phyloP scores from a whole-genome alignment of 2,113 vertebrate species.

The Trochalopteron elliotii region DNA sequence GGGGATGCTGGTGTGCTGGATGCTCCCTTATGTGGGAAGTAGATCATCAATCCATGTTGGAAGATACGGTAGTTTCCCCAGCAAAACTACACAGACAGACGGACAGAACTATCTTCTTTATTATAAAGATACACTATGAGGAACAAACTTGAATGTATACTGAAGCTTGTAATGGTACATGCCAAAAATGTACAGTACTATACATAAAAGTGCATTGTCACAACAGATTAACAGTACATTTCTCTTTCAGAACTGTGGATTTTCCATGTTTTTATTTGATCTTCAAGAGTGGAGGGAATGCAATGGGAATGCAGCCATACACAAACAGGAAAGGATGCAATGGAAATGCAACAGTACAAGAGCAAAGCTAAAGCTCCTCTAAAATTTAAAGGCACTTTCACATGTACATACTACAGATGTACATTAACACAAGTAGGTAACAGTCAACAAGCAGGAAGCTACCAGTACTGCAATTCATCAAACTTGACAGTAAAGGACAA shows the following conservation, averaged over 20 bases:
- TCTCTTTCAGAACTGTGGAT: conserved; percentile 76
- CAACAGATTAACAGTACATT: conserved; percentile 87
- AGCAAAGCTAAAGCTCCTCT: conserved; percentile 86
- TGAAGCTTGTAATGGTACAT: conserved; percentile 89
- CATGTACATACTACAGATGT: conserved; percentile 93
- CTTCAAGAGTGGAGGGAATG: conserved; percentile 63
- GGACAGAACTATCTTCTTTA: conserved; percentile 93
- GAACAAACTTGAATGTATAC: conserved; percentile 84
- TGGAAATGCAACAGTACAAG: conserved; percentile 78
- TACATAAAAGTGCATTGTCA: conserved; percentile 97
- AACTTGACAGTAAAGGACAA: conserved; percentile 77
- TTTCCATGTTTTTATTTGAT: conserved; percentile 69
- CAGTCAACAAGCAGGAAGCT: conserved; percentile 82
- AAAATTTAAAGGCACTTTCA: conserved; percentile 99
- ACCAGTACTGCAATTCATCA: conserved; percentile 79
- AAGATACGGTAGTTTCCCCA: neutral
- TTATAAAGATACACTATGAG: conserved; percentile 90
- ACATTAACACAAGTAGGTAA: conserved; percentile 85
- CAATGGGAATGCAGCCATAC: conserved; percentile 71
- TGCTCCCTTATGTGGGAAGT: neutral
- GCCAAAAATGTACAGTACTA: conserved; percentile 94
- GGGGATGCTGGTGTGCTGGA: neutral
- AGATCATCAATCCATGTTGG: neutral
- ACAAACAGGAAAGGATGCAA: conserved; percentile 65
- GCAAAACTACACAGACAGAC: conserved; percentile 46